Conservation (phyloP, 2,797 vertebrate species). For the Anguilla marmorata region DNA sequence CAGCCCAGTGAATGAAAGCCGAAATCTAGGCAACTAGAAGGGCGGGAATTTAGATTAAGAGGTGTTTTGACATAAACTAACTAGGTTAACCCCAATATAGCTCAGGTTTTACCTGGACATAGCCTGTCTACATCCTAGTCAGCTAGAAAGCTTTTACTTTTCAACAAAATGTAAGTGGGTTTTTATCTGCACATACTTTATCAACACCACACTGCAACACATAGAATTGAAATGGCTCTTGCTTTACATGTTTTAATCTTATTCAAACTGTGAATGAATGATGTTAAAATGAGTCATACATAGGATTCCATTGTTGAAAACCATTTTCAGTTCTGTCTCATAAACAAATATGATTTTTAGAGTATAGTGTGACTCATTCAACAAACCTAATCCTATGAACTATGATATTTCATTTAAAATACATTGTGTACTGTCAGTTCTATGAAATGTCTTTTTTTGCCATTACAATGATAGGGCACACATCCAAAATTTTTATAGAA, state of each 20-base stretch:
- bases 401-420: no score
- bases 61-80: background rate
- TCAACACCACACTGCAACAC: background rate
- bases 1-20: background rate
- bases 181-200: background rate
- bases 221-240: background rate
- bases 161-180: no score
- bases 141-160: no score
- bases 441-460: background rate
- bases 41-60: background rate
- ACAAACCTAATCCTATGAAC: background rate
- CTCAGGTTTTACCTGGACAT: no score
- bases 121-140: background rate
- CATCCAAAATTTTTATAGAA: no score
- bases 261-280: background rate
- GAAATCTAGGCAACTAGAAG: background rate
- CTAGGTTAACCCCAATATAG: no score
- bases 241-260: background rate
- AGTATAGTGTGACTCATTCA: background rate
- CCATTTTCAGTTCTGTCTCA: background rate
- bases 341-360: background rate
- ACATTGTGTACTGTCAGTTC: background rate
- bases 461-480: no score
- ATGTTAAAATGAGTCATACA: background rate
- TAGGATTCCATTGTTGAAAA: background rate